These are phyloP conservation scores for Columba livia DNA, from an alignment of 2,113 vertebrate genomes.

Conservation along the genomic window DNA sequence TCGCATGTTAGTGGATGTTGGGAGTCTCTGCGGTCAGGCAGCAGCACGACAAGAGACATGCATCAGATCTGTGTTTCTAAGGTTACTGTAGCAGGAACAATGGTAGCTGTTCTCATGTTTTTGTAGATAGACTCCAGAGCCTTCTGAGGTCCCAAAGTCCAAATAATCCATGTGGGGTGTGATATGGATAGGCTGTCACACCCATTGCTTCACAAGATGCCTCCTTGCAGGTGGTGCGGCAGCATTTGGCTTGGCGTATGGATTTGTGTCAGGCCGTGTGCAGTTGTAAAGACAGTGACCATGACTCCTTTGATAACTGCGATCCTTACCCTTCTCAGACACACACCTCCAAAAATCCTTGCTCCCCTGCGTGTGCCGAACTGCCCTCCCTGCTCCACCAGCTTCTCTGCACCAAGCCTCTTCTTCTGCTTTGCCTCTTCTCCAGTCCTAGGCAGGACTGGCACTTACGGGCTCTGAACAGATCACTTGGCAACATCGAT, in stretches of 20 bases:
- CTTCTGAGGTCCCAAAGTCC: not conserved
- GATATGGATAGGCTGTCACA: not conserved
- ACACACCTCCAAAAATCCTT: not conserved
- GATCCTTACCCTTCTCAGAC: not conserved
- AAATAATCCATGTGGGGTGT: not conserved
- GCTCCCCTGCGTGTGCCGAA: not conserved
- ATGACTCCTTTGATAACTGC: not conserved
- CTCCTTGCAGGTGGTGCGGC: accelerated
- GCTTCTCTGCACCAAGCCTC: not conserved
- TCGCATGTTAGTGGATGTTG: not conserved
- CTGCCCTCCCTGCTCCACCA: not conserved
- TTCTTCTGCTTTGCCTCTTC: not conserved
- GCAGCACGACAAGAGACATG: not conserved
- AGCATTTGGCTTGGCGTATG: not conserved
- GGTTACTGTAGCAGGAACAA: not conserved
- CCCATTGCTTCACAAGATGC: not conserved
- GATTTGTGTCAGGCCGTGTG: not conserved
- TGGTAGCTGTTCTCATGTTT: not conserved
- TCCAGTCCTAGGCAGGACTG: not conserved
- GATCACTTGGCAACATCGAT: not conserved
- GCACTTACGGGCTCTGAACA: not conserved
- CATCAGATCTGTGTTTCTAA: not conserved
- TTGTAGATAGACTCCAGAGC: not conserved
- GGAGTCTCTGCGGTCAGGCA: not conserved
- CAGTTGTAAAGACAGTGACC: not conserved